Base-by-base conservation (phyloP, 2,888 invertebrate genomes). In the Caenorhabditis virilis region DNA sequence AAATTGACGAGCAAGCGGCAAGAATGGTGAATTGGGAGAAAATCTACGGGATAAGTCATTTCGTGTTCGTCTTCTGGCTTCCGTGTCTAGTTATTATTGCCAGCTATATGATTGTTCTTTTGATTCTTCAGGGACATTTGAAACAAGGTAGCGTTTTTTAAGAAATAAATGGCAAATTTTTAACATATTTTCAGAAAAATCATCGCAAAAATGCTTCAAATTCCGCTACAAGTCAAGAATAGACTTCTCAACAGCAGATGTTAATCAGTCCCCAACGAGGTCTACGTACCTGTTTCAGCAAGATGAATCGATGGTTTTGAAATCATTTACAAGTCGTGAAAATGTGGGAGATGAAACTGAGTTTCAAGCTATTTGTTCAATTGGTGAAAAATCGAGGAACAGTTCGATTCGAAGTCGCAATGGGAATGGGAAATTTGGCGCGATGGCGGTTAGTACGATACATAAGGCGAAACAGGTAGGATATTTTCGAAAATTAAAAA, bases 11-110 rank as follows among this genome's bases (percentile, higher is more conserved):
- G 9, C 50, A 58, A 16, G 64, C 64, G n/a, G 25, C 38, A 2
- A 26, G 18, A 2, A 58, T 64, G 58, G 45, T 54, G 30, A 33
- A 41, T 26, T 60, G 55, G 55, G 78, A 78, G 54, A 71, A 70
- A 38, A 52, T 70, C 25, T 78, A 80, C 62, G 73, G 69, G 25
- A 62, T 76, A 43, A 60, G 60, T 38, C 79, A 79, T 60, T 64
- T 79, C 25, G 45, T 78, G 11, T 79, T 78, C 62, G 75, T 78
- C 23, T 80, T 80, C 60, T 79, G 77, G 76, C 66, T 80, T 23
- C 80, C 80, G 2, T 72, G 76, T 18, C 58, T 73, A 30, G 62
- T 79, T 16, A 77, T 79, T 20, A 61, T 77, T 27, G 58, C 59
- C 35, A 68, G 69, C 16, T 80, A 80, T 53, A 43, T 64, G 4